phyloP scores from a whole-genome alignment of 2,113 vertebrate species.

The Neodon shergylaensis region DNA sequence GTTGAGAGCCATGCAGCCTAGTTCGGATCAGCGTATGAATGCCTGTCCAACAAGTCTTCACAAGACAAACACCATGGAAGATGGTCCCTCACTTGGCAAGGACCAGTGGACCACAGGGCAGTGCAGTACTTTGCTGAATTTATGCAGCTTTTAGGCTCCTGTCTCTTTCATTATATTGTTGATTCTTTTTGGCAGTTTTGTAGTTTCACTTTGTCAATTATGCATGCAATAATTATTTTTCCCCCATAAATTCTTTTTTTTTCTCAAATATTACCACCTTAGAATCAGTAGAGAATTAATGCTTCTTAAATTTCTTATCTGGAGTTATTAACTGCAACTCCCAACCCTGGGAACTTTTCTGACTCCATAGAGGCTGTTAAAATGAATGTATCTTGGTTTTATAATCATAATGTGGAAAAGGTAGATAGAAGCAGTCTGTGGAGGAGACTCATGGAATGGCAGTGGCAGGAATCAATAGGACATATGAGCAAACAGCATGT shows the following conservation, averaged over 20 bases:
- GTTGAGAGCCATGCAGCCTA: neutral
- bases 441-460: neutral
- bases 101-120: neutral
- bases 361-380: neutral
- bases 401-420: neutral
- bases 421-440: neutral
- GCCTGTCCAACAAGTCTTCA: neutral
- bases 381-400: neutral
- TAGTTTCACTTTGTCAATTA: neutral
- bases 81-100: neutral
- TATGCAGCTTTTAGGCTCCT: neutral
- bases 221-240: neutral
- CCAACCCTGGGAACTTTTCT: neutral
- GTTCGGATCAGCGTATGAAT: neutral
- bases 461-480: neutral
- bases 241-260: neutral
- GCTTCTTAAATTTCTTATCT: neutral
- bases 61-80: neutral
- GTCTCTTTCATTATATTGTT: neutral
- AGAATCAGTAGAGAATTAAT: neutral
- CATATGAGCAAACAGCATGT: neutral
- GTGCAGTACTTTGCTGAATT: neutral
- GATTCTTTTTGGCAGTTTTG: neutral
- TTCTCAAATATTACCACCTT: neutral
- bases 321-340: neutral